Evolutionary conservation across 1,140 invertebrate genomes (phyloP), one percentile per base, ranked within the genome.

Genomic region (Chlorops oryzae): DNA sequence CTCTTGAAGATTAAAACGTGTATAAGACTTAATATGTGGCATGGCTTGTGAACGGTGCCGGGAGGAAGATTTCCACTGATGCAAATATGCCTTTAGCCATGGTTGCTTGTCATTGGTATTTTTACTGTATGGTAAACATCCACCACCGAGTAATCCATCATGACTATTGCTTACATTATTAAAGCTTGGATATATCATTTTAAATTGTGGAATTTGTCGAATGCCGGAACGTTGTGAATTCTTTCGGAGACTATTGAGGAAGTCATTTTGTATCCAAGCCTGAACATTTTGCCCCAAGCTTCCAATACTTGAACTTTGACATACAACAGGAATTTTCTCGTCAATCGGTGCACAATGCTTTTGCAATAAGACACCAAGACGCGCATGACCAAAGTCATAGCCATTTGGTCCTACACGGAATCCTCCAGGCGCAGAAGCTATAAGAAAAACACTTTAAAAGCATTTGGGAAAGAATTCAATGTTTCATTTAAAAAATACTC

Each of bases 11-110:
- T 65, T 70, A 2, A 88, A 66, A 34, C 93, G 78, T 1, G 82
- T 80, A 68, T 97, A 98, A 0, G 84, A 84, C 74, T 98, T 98
- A 39, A 97, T 92, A 63, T 98, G 95, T 5, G 95, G 95, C 80
- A 93, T 88, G 2, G 91, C 91, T 55, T 78, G 73, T 35, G 82
- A 81, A 50, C 94, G 77, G 34, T 77, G 64, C 1, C 80, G 78
- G 10, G 70, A 70, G 35, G 81, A 79, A 6, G 87, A 82, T 62
- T 82, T 85, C 94, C 94, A 98, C 55, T 90, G 82, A 64, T 87
- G 81, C 38, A 97, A 74, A 71, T 83, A 87, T 4, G 78, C 71
- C 44, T 80, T 80, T 0, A 97, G 74, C 87, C 91, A 98, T 2
- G 73, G 65, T 64, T 98, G 93, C 64, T 94, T 96, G n/a, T 78